A percentile compares a stretch with the other conserved stretches of the same genome.
These are phyloP conservation scores for Cyprinus carpio DNA, from an alignment of 2,113 vertebrate species.

Conservation along the genomic window DNA sequence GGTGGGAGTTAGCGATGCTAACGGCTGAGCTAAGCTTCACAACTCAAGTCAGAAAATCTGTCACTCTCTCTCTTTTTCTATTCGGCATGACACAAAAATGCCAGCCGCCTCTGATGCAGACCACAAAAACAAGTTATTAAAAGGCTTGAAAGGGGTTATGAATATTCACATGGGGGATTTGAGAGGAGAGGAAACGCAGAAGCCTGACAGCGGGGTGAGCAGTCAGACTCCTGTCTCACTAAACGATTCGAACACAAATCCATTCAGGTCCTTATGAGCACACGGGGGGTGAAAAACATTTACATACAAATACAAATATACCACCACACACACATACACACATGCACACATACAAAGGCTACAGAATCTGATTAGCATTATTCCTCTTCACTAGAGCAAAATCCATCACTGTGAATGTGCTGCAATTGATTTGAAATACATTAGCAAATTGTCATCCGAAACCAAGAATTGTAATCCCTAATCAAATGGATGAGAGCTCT, in stretches of 20 bases:
- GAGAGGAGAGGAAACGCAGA: slow-evolving; percentile 58
- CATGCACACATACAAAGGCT: background rate
- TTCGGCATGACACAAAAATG: slow-evolving; percentile 1
- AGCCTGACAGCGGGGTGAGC: slow-evolving; percentile 52
- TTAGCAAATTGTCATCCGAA: slow-evolving; percentile 35
- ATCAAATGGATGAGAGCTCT: slow-evolving; percentile 9
- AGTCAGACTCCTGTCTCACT: slow-evolving; percentile 60
- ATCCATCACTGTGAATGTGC: slow-evolving; percentile 27
- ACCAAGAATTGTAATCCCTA: slow-evolving; percentile 19
- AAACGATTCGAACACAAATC: slow-evolving; percentile 70
- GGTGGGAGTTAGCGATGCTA: background rate
- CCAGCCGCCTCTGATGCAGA: slow-evolving; percentile 33
- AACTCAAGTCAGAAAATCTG: background rate
- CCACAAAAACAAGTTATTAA: slow-evolving; percentile 42
- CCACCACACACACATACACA: slow-evolving; percentile 26
- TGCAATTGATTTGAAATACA: slow-evolving; percentile 35
- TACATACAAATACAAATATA: slow-evolving; percentile 77
- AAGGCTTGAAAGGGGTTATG: slow-evolving; percentile 34
- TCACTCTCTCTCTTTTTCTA: background rate
- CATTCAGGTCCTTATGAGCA: slow-evolving; percentile 70
- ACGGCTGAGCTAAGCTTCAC: slow-evolving; percentile 11
- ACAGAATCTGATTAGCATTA: slow-evolving; percentile 11
- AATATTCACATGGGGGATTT: slow-evolving; percentile 43
- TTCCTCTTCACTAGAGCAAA: slow-evolving; percentile 28
- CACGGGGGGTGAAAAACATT: slow-evolving; percentile 73